Base-by-base conservation (phyloP, 53 echinoderm and acorn worm species). In the Holothuria leucospilota region DNA sequence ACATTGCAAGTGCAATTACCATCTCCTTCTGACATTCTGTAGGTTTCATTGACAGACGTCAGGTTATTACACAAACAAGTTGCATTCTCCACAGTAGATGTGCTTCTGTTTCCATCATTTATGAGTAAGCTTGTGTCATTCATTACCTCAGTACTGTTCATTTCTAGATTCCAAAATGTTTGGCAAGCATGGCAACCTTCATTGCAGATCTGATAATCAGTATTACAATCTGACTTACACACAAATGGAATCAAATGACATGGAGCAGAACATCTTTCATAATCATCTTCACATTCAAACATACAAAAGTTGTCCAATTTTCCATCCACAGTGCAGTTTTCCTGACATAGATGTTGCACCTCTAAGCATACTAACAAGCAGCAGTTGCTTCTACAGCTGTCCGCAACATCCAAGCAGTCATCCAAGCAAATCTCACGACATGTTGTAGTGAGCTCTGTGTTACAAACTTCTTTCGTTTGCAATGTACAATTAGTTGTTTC, bases 211-310 rank as follows among this genome's bases (percentile, higher is more conserved):
- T 29, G 1, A 59, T 27, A 0, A 29, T 30, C 20, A 20, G 10
- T 12, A 14, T 60, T n/a, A 21, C 80, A 80, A 34, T 61, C 39
- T 60, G 80, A 80, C n/a, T 20, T 80, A 59, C 80, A 80, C 4
- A 16, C 59, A 30, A 59, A 62, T 12, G 38, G 16, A 21, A 61
- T 60, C 28, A 80, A 5, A 20, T 30, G 11, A n/a, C 80, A 80
- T 25, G 59, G 61, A 61, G 13, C 56, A 38, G 27, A 7, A 61
- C 80, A 80, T 26, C 24, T 28, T 13, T 80, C 80, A 34, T 23
- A 29, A 30, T 62, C 39, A 60, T 80, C 80, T 10, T 80, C 80
- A 34, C 80, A 80, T 12, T 21, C 20, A 18, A 60, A 80, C 14
- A 38, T 61, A 21, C 80, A 80, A 62, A 80, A 80, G 7, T 60